Percentiles rank a stretch among this genome's conserved stretches.
phyloP scores from a whole-genome alignment of 1,140 invertebrate genomes.

The Eriosoma lanigerum region DNA sequence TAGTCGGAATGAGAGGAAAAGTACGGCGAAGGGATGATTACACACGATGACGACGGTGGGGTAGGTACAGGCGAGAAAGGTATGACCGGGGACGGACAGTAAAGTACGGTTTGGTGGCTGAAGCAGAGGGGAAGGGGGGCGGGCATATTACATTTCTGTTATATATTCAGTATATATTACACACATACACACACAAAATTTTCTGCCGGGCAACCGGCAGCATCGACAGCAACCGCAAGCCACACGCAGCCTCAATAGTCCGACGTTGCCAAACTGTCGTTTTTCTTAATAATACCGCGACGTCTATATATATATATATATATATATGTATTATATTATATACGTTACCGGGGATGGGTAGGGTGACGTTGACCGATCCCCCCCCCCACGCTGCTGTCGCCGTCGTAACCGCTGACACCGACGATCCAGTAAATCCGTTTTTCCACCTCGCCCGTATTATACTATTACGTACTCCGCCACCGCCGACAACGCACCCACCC shows the following conservation, averaged over 20 bases:
- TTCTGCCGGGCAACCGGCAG: slow-evolving; percentile 30
- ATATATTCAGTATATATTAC: slow-evolving; percentile 28
- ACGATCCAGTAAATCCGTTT: slow-evolving; percentile 38
- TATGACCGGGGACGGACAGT: not conserved
- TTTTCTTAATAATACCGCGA: slow-evolving; percentile 28
- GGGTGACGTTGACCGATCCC: slow-evolving; percentile 48
- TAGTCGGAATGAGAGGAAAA: not conserved
- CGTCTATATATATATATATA: not conserved
- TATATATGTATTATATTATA: not conserved
- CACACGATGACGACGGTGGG: not conserved
- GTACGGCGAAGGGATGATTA: not conserved
- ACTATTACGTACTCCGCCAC: not conserved
- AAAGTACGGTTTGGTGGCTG: not conserved
- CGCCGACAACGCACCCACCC: too few species aligned
- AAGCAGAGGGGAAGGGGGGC: not conserved
- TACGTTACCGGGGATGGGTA: not conserved
- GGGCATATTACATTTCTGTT: slow-evolving; percentile 38
- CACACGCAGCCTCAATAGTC: slow-evolving; percentile 11
- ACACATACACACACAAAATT: slow-evolving; percentile 5
- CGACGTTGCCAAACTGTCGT: slow-evolving; percentile 44
- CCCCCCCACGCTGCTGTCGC: too few species aligned
- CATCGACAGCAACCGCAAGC: not conserved
- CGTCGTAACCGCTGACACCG: not conserved
- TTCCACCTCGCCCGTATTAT: slow-evolving; percentile 17
- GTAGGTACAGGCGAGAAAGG: not conserved